phyloP scores from a whole-genome alignment of 1,140 invertebrate species.

The Forficula auricularia region DNA sequence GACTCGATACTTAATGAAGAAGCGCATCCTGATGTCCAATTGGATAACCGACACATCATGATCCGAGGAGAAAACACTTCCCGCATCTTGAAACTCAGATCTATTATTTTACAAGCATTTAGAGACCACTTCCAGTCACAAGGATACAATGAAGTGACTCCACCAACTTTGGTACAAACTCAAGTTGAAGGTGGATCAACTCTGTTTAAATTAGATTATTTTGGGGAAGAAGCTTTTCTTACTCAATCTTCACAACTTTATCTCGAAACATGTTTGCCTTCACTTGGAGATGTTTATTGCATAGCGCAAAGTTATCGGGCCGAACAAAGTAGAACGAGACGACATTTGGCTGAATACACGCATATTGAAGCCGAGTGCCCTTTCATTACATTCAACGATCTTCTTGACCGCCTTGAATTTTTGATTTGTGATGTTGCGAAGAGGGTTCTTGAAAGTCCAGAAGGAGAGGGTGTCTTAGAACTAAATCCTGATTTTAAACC shows the following conservation, averaged over 20 bases:
- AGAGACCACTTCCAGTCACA: constrained; percentile 72
- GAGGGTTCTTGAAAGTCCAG: constrained; percentile 68
- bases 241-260: constrained; percentile 99
- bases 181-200: constrained; percentile 97
- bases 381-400: constrained; percentile 85
- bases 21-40: constrained; percentile 85
- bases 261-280: constrained; percentile 85
- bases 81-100: constrained; percentile 76
- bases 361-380: constrained; percentile 95
- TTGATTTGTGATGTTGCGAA: constrained; percentile 92
- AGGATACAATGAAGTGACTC: constrained; percentile 87
- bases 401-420: constrained; percentile 82
- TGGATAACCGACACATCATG: constrained; percentile 98
- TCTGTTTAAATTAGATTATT: constrained; percentile 88
- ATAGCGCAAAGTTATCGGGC: constrained; percentile 95
- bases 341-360: constrained; percentile 94
- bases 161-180: constrained; percentile 88
- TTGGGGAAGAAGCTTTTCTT: constrained; percentile 82
- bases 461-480: constrained; percentile 64
- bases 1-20: constrained; percentile 97
- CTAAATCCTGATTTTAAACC: constrained; percentile 83
- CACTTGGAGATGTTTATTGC: constrained; percentile 92
- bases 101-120: constrained; percentile 76
- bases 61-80: constrained; percentile 96
- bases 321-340: constrained; percentile 86